Percentiles rank a stretch among this genome's conserved stretches.
phyloP scores from a whole-genome alignment of 2,888 invertebrate genomes.

The Ligdia adustata region DNA sequence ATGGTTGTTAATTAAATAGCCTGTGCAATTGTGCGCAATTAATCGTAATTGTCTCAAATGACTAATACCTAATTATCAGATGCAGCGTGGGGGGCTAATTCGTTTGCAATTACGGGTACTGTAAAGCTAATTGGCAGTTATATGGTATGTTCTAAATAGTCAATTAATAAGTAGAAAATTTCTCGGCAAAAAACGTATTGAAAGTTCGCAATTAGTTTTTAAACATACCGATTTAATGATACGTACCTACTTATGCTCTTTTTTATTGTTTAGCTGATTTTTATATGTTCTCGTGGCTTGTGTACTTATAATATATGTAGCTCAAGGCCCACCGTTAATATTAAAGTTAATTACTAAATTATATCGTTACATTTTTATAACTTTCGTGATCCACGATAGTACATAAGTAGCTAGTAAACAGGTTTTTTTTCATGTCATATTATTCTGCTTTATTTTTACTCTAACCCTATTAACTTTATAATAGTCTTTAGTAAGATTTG shows the following conservation, averaged over 20 bases:
- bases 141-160: background rate
- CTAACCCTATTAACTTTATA: too few relatives aligned
- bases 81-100: slow-evolving; percentile 15
- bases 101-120: slow-evolving; percentile 6
- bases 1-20: slow-evolving; percentile 19
- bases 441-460: background rate
- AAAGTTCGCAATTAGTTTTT: too few relatives aligned
- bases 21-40: slow-evolving; percentile 19
- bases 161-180: background rate
- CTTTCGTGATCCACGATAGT: slow-evolving; percentile 22
- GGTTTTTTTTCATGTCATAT: background rate
- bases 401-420: background rate
- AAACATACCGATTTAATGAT: too few relatives aligned
- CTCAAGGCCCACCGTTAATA: slow-evolving; percentile 10
- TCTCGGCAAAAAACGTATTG: background rate
- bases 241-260: too few relatives aligned
- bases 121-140: slow-evolving; percentile 24
- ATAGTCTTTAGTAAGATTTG: too few relatives aligned
- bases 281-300: too few relatives aligned
- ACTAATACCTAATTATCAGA: slow-evolving; percentile 19
- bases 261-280: too few relatives aligned
- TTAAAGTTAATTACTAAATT: slow-evolving; percentile 23
- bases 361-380: slow-evolving; percentile 23
- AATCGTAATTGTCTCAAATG: slow-evolving; percentile 21
- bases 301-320: too few relatives aligned